These are phyloP conservation scores for Serranus cabrilla DNA, from an alignment of 2,797 vertebrate genomes.

Conservation along the genomic window DNA sequence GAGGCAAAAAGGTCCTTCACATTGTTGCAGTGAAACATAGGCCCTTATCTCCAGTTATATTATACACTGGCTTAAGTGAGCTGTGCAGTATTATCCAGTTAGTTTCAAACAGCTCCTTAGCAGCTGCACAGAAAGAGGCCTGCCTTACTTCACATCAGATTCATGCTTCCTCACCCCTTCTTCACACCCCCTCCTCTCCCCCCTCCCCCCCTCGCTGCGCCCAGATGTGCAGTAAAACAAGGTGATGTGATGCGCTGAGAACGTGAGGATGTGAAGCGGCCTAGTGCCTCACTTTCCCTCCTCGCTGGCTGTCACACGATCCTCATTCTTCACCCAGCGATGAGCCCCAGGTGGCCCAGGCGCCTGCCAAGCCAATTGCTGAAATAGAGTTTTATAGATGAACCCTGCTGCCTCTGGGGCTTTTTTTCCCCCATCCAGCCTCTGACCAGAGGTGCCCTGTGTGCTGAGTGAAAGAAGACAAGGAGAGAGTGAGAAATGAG, in stretches of 20 bases:
- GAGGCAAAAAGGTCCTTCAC: no score
- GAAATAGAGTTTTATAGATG: constrained; percentile 73
- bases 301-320: constrained; percentile 51
- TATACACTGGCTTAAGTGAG: not conserved
- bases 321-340: constrained; percentile 61
- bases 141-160: not conserved
- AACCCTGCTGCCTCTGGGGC: constrained; percentile 42
- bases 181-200: constrained; percentile 17
- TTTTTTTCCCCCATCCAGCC: constrained; percentile 18
- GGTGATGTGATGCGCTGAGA: constrained; percentile 50
- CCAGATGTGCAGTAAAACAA: constrained; percentile 57
- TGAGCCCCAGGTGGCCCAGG: constrained; percentile 69
- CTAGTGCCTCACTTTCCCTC: constrained; percentile 45
- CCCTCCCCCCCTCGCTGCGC: constrained; percentile 4
- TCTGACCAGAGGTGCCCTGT: constrained; percentile 22
- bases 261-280: constrained; percentile 36
- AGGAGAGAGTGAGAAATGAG: constrained; percentile 5
- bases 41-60: no score
- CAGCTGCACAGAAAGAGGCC: constrained; percentile 21
- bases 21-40: no score
- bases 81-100: constrained; percentile 3
- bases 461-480: constrained; percentile 5
- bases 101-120: constrained; percentile 15
- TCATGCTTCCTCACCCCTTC: constrained; percentile 25
- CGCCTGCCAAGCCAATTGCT: constrained; percentile 63